phyloP scores from a whole-genome alignment of 2,797 vertebrate genomes.

The Varecia variegata region DNA sequence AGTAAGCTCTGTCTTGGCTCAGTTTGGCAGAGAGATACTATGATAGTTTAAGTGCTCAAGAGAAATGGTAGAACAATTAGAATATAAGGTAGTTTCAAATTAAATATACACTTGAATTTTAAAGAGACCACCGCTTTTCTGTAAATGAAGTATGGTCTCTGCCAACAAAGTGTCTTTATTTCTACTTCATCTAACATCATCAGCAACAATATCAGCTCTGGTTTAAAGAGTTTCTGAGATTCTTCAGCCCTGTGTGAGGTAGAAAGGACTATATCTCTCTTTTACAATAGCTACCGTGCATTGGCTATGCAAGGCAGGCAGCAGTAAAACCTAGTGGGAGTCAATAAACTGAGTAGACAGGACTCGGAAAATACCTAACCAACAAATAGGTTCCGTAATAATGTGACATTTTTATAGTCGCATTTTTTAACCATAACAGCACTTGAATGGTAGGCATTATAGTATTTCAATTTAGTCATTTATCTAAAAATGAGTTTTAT shows the following conservation, averaged over 20 bases:
- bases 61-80: neutral
- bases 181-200: neutral
- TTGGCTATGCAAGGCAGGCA: neutral
- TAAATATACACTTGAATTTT: neutral
- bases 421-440: constrained; percentile 64
- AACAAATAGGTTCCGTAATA: constrained; percentile 58
- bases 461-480: constrained; percentile 78
- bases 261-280: neutral
- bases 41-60: neutral
- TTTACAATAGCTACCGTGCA: neutral
- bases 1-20: neutral
- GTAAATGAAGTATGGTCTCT: neutral
- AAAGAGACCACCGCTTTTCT: neutral
- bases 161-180: neutral
- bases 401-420: constrained; percentile 73
- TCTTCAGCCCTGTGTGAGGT: neutral
- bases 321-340: constrained; percentile 47
- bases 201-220: neutral
- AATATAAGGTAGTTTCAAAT: constrained; percentile 6
- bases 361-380: constrained; percentile 51
- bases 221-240: neutral
- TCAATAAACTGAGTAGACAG: constrained; percentile 51
- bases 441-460: constrained; percentile 74
- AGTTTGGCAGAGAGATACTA: neutral
- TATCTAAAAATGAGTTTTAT: constrained; percentile 79